phyloP scores from a whole-genome alignment of 2,797 vertebrate genomes.

The Gorsachius magnificus region DNA sequence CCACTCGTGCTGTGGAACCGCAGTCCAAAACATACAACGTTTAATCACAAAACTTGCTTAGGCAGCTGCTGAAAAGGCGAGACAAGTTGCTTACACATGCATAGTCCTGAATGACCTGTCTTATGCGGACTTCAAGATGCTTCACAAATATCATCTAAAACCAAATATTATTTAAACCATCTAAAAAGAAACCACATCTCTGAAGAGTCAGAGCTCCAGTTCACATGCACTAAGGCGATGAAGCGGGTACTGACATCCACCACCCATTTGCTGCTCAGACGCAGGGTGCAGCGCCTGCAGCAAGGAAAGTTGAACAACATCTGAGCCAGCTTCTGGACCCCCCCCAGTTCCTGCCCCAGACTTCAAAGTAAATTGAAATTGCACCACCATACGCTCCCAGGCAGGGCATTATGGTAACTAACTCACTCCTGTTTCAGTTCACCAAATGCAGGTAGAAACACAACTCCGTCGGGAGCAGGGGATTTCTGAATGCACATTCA shows the following conservation, averaged over 20 bases:
- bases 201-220: background rate
- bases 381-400: rapidly evolving
- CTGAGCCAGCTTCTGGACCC: background rate
- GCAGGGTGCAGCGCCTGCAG: rapidly evolving
- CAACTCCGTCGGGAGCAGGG: rapidly evolving
- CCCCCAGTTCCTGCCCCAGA: background rate
- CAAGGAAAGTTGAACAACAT: background rate
- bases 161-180: constrained; percentile 42
- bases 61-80: constrained; percentile 47
- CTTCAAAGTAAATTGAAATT: background rate
- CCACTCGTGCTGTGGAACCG: rapidly evolving
- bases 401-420: background rate
- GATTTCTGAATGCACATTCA: background rate
- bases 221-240: rapidly evolving
- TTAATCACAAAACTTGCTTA: constrained; percentile 20
- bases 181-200: background rate
- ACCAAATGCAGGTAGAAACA: background rate
- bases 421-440: background rate
- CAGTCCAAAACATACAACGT: constrained; percentile 7
- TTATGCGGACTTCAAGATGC: background rate
- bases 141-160: background rate
- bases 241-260: background rate
- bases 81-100: constrained; percentile 19
- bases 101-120: constrained; percentile 11
- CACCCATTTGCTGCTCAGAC: background rate